Percentiles rank a stretch among this genome's conserved stretches.
These are phyloP conservation scores for Clupea harengus DNA, from an alignment of 2,113 vertebrate genomes.

Conservation along the genomic window DNA sequence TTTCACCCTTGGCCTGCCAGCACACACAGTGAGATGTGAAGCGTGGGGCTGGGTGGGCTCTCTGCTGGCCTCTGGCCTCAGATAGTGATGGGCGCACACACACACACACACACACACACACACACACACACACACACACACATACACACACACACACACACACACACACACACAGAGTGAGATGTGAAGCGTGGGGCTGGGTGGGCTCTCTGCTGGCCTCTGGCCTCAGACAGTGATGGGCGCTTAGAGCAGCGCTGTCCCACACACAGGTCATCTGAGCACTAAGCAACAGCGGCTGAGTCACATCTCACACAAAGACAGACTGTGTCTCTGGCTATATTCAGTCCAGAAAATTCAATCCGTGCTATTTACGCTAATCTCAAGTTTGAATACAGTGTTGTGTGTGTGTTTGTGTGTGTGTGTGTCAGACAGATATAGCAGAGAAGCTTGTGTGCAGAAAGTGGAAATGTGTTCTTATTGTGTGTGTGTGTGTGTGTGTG, in stretches of 20 bases:
- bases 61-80: too few relatives aligned
- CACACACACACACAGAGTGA: too few relatives aligned
- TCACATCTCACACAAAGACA: neutral
- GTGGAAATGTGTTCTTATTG: neutral
- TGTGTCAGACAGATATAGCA: neutral
- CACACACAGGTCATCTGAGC: neutral
- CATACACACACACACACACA: too few relatives aligned
- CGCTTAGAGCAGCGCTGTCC: neutral
- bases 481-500: conserved; percentile 7
- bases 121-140: too few relatives aligned
- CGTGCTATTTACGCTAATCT: neutral
- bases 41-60: too few relatives aligned
- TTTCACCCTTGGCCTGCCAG: too few relatives aligned
- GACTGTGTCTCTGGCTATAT: neutral
- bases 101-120: too few relatives aligned
- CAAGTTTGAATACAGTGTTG: too few relatives aligned
- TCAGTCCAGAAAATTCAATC: neutral
- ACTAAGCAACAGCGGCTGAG: neutral
- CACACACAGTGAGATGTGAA: too few relatives aligned
- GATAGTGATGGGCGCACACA: too few relatives aligned
- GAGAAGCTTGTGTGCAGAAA: too few relatives aligned
- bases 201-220: neutral
- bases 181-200: too few relatives aligned
- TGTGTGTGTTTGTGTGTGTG: neutral
- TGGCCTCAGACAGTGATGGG: neutral